A percentile compares a stretch with the other conserved stretches of the same genome.
Conservation (phyloP, 2,113 vertebrate species). For the Promerops cafer region DNA sequence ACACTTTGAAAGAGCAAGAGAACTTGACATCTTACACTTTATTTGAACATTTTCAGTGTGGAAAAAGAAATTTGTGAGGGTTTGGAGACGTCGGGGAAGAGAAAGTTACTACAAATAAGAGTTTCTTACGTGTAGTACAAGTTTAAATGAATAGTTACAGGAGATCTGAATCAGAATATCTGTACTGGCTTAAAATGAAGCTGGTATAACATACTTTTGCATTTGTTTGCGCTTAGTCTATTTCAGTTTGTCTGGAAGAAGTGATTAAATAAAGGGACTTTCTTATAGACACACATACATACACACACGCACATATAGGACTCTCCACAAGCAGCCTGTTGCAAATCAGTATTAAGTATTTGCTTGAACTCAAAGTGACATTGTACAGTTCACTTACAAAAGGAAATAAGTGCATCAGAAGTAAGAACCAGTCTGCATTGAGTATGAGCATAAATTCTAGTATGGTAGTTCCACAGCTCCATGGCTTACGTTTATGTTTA, state of each 20-base stretch:
- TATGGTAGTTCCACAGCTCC: not conserved
- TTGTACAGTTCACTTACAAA: not conserved
- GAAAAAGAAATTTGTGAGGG: not conserved
- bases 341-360: not conserved
- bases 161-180: not conserved
- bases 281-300: accelerated
- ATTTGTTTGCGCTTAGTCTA: not conserved
- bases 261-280: not conserved
- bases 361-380: not conserved
- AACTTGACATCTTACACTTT: not conserved
- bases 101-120: not conserved
- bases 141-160: not conserved
- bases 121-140: not conserved
- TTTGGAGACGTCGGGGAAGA: not conserved
- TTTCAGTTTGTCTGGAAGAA: not conserved
- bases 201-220: not conserved
- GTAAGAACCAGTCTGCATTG: not conserved
- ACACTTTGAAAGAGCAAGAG: not conserved
- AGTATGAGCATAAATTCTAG: not conserved
- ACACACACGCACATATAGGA: not conserved
- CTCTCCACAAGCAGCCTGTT: not conserved
- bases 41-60: not conserved
- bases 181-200: not conserved
- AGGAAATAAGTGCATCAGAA: not conserved
- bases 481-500: not conserved